Base-by-base conservation (phyloP, 2,888 invertebrate genomes). In the Hydriomena furcata region DNA sequence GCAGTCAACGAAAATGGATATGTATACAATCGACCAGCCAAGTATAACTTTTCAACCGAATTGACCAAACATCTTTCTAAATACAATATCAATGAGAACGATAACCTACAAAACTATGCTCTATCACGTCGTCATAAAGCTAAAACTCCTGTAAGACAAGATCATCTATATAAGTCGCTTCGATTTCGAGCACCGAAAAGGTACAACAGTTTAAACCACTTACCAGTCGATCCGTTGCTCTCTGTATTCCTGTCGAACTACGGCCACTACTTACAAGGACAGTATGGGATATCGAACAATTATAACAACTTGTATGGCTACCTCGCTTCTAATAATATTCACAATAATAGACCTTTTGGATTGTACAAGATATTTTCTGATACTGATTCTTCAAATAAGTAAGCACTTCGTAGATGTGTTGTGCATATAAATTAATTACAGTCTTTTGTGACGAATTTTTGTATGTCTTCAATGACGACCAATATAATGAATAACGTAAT, bases 261-360 rank as follows among this genome's bases (percentile, higher is more conserved):
- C 69, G 94, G 93, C 1, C 84, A 87, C 63, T 93, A 94, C 67
- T 62, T 93, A 36, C 91, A 79, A 12, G 78, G 76, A 21, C 63
- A 71, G 46, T 85, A 78, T 50, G 84, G 84, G 5, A 66, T 73
- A 41, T 71, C 67, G n/a, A 73, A 69, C 51, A 75, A 76, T 48
- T 89, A 86, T 52, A 82, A 78, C 52, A 92, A 93, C 61, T 73
- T 92, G 38, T 93, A 94, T 65, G 92, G 93, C 0, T 91, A 94
- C 71, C 82, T 90, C 60, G 93, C 93, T 10, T 90, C 92, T 5
- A 94, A 93, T 69, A 93, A 93, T 71, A 92, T 93, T 61, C 93
- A 93, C 68, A 93, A 93, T 65, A 93, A 93, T 67, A 87, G 90
- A 69, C 93, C 94, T 0, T 93, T 93, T 66, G 93, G 93, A 30